phyloP scores from a whole-genome alignment of 2,113 vertebrate genomes.

The Silurus asotus region DNA sequence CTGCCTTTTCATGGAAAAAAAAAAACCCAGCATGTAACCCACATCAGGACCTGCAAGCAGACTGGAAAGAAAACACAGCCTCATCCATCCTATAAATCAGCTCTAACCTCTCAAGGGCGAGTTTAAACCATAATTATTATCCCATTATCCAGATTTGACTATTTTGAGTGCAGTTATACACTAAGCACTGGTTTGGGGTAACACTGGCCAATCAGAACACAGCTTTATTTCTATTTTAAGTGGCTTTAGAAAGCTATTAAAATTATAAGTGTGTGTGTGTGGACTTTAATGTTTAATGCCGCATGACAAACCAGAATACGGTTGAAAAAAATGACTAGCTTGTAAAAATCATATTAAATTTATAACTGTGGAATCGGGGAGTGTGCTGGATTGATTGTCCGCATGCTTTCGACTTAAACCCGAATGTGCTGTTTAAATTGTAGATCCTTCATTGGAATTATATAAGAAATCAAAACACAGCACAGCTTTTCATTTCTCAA shows the following conservation, averaged over 20 bases:
- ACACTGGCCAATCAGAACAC: not conserved
- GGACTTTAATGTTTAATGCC: not conserved
- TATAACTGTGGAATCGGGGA: not conserved
- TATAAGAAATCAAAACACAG: no score
- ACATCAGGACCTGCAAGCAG: conserved; percentile 9
- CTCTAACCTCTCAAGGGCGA: not conserved
- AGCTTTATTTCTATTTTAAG: not conserved
- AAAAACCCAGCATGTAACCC: conserved; percentile 11
- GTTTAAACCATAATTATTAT: not conserved
- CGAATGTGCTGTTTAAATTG: no score
- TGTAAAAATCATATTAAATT: not conserved
- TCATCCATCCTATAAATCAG: not conserved
- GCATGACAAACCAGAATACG: not conserved
- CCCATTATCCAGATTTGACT: not conserved
- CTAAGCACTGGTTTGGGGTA: not conserved
- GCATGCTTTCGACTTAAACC: no score
- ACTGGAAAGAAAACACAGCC: conserved; percentile 10
- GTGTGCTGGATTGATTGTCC: no score
- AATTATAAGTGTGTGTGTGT: not conserved
- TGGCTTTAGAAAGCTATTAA: not conserved
- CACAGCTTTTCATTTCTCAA: no score
- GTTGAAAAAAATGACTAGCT: not conserved
- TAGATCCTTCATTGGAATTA: no score
- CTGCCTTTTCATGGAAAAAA: not conserved
- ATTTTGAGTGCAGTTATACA: not conserved